Base-by-base conservation (phyloP, 2,113 vertebrate species). In the Gymnocephalus cernua region DNA sequence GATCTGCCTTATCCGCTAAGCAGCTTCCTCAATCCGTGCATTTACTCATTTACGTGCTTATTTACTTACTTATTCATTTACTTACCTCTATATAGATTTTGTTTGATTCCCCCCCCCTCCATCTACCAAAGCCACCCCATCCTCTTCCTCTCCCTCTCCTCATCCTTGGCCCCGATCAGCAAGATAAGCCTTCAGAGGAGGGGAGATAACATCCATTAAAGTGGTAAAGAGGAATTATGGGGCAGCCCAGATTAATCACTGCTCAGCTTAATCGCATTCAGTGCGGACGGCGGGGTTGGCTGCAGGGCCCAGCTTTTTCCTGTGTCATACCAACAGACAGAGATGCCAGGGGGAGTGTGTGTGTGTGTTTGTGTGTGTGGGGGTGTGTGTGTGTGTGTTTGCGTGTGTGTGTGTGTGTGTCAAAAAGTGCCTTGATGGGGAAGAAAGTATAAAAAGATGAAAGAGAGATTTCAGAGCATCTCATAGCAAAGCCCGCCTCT, bases 161-260 rank as follows among this genome's bases (percentile, higher is more conserved):
- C 85, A 87, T 93, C 88, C 83, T 91, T 86, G 80, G 88, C 92
- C 92, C 87, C 85, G 94, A 95, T 95, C 93, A 93, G 91, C 84
- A 93, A 93, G 95, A 95, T 95, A 95, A 95, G 88, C 88, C 89
- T 92, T 93, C 90, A 91, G 93, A 93, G 92, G 93, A 92, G 90
- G 92, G 89, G 80, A 93, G 93, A 95, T 95, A 95, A 94, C 93
- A 93, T 93, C 94, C 93, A 94, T 93, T 95, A 94, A 92, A 93
- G 91, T 92, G 93, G 92, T 95, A 93, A 93, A 90, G 92, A 95
- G 93, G 94, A 94, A 93, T 95, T 93, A 94, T 90, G 90, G 93
- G 93, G 91, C 91, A 90, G 91, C 85, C 71, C 91, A 93, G 93
- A 95, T 95, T 93, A 95, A 95, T 95, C 92, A 94, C 91, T 90